Evolutionary conservation across 2,797 vertebrate species (phyloP).

Genomic region (Pseudotriccus pelzelni): DNA sequence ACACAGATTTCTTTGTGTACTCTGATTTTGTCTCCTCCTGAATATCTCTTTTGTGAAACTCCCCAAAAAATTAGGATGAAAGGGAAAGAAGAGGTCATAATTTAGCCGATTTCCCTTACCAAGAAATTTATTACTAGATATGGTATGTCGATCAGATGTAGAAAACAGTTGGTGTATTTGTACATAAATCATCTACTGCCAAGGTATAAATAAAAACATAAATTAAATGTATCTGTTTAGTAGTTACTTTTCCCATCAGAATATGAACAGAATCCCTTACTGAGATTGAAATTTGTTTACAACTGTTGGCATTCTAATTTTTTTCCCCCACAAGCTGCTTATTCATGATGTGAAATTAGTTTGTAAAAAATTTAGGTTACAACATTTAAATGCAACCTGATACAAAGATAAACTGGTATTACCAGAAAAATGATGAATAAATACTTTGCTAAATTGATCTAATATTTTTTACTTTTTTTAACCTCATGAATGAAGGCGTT

Average conservation of each 20-base stretch:
- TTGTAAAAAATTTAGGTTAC: background rate
- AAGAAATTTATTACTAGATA: background rate
- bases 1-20: background rate
- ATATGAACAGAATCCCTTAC: background rate
- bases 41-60: background rate
- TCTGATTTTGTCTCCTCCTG: background rate
- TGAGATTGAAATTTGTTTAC: background rate
- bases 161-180: background rate
- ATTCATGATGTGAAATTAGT: background rate
- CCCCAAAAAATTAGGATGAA: background rate
- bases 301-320: background rate
- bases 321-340: background rate
- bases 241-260: background rate
- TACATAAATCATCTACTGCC: background rate
- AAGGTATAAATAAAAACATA: background rate
- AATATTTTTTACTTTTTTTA: background rate
- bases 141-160: background rate
- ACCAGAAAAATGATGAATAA: background rate
- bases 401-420: background rate
- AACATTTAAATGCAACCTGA: background rate
- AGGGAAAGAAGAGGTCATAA: background rate
- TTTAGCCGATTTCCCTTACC: background rate
- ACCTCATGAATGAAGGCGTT: background rate
- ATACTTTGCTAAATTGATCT: background rate
- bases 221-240: background rate